Conservation (phyloP, 2,113 vertebrate genomes). For the Tyrannus savana region DNA sequence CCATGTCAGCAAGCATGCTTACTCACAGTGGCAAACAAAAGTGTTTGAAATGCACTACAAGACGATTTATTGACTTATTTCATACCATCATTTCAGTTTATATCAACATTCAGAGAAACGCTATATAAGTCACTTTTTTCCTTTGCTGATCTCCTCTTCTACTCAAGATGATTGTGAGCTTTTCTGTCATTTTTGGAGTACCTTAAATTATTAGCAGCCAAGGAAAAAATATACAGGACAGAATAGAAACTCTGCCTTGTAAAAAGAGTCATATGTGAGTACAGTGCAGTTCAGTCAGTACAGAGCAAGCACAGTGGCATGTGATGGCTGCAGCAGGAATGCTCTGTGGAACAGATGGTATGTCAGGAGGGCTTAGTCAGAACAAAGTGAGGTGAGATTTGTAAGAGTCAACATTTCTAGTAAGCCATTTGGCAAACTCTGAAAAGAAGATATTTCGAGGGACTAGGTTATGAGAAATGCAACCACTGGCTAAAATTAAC, state of each 20-base stretch:
- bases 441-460: background rate
- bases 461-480: background rate
- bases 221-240: background rate
- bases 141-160: conserved; percentile 8
- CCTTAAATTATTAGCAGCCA: background rate
- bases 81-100: conserved; percentile 22
- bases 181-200: conserved; percentile 1
- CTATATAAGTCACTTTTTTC: conserved; percentile 27
- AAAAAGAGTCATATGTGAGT: background rate
- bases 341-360: conserved; percentile 6
- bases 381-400: background rate
- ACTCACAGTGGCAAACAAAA: background rate
- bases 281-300: background rate
- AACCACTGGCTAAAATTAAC: conserved; percentile 11
- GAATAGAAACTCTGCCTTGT: background rate
- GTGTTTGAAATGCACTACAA: background rate
- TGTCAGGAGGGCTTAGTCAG: conserved; percentile 38
- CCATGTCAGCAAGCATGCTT: conserved; percentile 15
- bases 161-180: conserved; percentile 20
- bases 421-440: background rate
- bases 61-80: conserved; percentile 50
- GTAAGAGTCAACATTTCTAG: conserved; percentile 16
- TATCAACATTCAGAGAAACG: background rate
- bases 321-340: conserved; percentile 13
- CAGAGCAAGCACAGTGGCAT: background rate